Base-by-base conservation (phyloP, 2,113 vertebrate genomes). In the Capra hircus region DNA sequence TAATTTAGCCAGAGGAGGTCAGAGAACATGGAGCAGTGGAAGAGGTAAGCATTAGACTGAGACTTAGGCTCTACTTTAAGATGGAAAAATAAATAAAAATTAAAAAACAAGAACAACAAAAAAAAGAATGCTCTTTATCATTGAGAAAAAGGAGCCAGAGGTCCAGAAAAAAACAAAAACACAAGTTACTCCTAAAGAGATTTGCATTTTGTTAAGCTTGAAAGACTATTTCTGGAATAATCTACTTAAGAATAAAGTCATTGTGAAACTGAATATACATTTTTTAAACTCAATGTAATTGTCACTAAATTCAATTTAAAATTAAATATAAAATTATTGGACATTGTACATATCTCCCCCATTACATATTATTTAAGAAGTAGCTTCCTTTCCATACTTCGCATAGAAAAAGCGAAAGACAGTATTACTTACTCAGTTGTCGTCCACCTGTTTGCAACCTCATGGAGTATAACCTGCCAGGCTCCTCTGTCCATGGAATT, bases 211-310 rank as follows among this genome's bases (percentile, higher is more conserved):
- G 80, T 74, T 80, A 78, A 78, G 14, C 23, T 67, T 80, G 16
- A 85, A 27, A 90, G n/a, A 78, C 19, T 71, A 48, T 43, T 71
- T 59, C 64, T 89, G 84, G 17, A 90, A 77, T 40, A 89, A 78
- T 27, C n/a, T 45, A 55, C 30, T 84, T 78, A 48, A n/a, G 64
- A 85, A 78, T 84, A 93, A 55, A 64, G 40, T 94, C 36, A 90
- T 81, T 94, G 40, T 55, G 50, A 96, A 92, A 77, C 48, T 57
- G 59, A 80, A 90, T 80, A 96, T 30, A 94, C 91, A 62, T 88
- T 67, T 36, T 91, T 71, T 60, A 59, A 90, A 77, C 57, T 90
- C 50, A 94, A 53, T 48, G 33, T 74, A 83, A 60, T 48, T 91
- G n/a, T 94, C 67, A 94, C 1, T 45, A 17, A 80, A 71, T 94